Evolutionary conservation across 2,797 vertebrate species (phyloP).

Genomic region (Chaunax sp.): DNA sequence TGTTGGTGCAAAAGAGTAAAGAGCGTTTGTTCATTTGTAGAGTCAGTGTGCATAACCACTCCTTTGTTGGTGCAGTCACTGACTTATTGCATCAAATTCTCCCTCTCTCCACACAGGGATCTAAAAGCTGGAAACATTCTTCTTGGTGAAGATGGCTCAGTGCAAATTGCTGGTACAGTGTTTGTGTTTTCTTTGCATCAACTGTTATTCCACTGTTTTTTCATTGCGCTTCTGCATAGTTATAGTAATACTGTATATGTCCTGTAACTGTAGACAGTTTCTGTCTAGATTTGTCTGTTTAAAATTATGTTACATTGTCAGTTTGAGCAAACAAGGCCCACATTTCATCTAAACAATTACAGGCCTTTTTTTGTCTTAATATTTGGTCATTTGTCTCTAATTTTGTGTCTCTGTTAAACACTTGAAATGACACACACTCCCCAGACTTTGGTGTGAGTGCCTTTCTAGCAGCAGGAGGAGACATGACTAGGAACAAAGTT

Average conservation of each 20-base stretch:
- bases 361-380: not conserved
- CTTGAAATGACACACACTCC: slow-evolving; percentile 12
- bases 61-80: slow-evolving; percentile 1
- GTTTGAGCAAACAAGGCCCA: not conserved
- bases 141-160: slow-evolving; percentile 94
- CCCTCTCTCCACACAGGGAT: slow-evolving; percentile 82
- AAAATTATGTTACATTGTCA: not conserved
- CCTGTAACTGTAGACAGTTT: not conserved
- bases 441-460: slow-evolving; percentile 96
- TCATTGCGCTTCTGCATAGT: not conserved
- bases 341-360: not conserved
- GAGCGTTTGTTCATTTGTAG: slow-evolving; percentile 15
- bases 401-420: not conserved
- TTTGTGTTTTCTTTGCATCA: slow-evolving; percentile 14
- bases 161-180: slow-evolving; percentile 92
- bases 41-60: slow-evolving; percentile 1
- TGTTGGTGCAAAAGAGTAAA: slow-evolving; percentile 3
- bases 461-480: slow-evolving; percentile 94
- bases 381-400: not conserved
- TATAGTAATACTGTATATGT: not conserved
- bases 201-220: not conserved
- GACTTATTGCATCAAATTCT: slow-evolving; percentile 24
- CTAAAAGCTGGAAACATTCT: slow-evolving; percentile 97
- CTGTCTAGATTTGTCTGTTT: not conserved
- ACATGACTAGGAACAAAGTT: slow-evolving; percentile 97